Evolutionary conservation across 2,888 invertebrate genomes (phyloP), one percentile per base, ranked within the genome.

Genomic region (Belgica antarctica): DNA sequence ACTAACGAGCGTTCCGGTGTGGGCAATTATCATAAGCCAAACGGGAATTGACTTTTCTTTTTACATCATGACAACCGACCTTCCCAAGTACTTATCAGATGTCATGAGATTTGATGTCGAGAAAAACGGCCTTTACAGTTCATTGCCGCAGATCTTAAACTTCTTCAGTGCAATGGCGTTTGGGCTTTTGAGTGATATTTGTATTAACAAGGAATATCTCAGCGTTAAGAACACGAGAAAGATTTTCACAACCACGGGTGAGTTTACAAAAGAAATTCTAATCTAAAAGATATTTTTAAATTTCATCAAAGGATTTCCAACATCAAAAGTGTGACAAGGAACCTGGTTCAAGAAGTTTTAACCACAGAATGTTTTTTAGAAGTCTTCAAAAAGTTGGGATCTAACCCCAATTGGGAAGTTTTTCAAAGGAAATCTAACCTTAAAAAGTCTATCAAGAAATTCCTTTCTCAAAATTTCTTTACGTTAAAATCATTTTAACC

Each of bases 91-190:
- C 75, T 82, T 84, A 79, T 80, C 79, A 31, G 82, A 83, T 70
- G 81, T 85, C 1, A 76, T 85, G 63, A 84, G 86, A 74, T 87
- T 87, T 77, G 83, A 87, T 74, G 85, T 88, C 70, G 82, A 84
- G 73, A 79, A 85, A 74, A 87, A 87, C 59, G 70, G 70, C 3
- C 41, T 70, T 17, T 70, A 61, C 31, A 61, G 47, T 31, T 68
- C 68, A 46, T n/a, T 71, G 69, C 36, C 71, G 69, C 57, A 72
- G 72, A 47, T 63, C 8, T 41, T 66, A 15, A 59, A 71, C 19
- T 71, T 62, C 22, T 47, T 71, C 12, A 59, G 25, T 36, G 63
- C 63, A 47, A 62, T 62, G 52, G 34, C n/a, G 4, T 70, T 70
- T 70, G 62, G 63, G 0, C 81, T 83, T 73, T 12, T 86, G 0